Conservation (phyloP, 2,797 vertebrate species). For the Myotis daubentonii region DNA sequence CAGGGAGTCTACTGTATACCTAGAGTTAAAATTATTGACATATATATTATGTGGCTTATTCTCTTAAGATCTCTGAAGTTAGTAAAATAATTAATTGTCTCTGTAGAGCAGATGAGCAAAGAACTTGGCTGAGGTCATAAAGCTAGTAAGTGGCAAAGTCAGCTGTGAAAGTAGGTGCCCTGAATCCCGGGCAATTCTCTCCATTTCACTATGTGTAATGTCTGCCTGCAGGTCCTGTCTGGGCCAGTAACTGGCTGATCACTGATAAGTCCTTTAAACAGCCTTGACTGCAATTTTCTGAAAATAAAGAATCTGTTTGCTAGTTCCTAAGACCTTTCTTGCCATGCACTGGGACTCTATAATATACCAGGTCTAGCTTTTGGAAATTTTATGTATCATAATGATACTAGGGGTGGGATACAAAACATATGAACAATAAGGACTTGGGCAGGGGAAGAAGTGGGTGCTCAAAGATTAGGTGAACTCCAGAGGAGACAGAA, state of each 20-base stretch:
- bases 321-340: background rate
- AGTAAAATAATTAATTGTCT: background rate
- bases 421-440: background rate
- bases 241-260: background rate
- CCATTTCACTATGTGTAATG: background rate
- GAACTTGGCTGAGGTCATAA: background rate
- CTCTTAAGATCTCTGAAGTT: background rate
- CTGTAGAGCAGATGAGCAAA: background rate
- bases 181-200: too few species aligned
- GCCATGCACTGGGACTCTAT: background rate
- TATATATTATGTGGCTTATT: background rate
- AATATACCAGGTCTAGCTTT: background rate
- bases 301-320: background rate
- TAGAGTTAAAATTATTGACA: background rate
- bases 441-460: background rate
- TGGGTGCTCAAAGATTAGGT: rapidly evolving
- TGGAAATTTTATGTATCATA: background rate
- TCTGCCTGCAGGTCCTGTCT: background rate
- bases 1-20: background rate
- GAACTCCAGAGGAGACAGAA: background rate
- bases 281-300: background rate
- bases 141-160: background rate
- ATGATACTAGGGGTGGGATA: background rate
- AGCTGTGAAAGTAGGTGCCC: background rate
- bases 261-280: background rate